Evolutionary conservation across 2,113 vertebrate species (phyloP).

Genomic region (Dicaeum eximium): DNA sequence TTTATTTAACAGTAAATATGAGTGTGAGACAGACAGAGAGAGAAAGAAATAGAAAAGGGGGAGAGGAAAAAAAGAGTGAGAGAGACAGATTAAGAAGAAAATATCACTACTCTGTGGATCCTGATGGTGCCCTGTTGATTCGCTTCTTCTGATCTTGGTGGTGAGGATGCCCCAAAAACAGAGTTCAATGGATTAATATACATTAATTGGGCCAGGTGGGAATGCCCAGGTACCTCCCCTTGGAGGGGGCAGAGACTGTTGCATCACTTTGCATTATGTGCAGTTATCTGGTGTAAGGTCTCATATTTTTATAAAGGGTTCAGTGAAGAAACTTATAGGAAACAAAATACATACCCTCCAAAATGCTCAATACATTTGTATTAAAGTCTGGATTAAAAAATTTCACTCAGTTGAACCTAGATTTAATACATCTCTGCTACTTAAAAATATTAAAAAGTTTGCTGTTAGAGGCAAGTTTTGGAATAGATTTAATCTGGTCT

Average conservation of each 20-base stretch:
- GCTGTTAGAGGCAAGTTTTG: neutral
- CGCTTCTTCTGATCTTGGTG: neutral
- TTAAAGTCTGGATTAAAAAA: neutral
- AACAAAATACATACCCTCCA: neutral
- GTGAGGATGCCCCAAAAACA: neutral
- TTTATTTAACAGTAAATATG: neutral
- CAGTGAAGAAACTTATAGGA: neutral
- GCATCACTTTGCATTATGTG: neutral
- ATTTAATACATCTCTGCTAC: neutral
- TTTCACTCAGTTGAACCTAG: neutral
- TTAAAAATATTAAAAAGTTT: neutral
- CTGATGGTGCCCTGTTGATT: neutral
- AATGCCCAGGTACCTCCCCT: neutral
- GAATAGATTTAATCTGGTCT: neutral
- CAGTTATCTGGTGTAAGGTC: neutral
- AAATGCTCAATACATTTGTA: neutral
- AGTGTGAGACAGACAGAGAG: neutral
- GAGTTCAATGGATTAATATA: neutral
- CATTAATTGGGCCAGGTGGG: neutral
- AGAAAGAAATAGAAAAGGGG: neutral
- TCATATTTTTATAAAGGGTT: neutral
- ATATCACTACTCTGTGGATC: neutral
- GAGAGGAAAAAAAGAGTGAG: neutral
- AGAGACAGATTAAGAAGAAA: neutral
- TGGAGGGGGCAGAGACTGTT: neutral